Evolutionary conservation across 2,113 vertebrate genomes (phyloP).

Genomic region (Recurvirostra avosetta): DNA sequence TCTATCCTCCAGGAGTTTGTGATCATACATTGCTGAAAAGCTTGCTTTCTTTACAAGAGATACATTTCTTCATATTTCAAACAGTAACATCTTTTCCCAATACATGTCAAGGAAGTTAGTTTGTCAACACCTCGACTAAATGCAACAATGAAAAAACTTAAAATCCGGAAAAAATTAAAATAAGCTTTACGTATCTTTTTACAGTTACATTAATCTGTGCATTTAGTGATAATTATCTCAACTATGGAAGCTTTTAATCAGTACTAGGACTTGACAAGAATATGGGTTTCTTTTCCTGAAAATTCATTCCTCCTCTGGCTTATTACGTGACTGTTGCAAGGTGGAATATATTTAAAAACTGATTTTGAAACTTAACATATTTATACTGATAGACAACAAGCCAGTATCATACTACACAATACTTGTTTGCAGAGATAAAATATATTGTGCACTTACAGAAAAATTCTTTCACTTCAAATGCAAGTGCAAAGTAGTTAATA

Average conservation of each 20-base stretch:
- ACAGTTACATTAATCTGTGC: background rate
- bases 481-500: constrained; percentile 43
- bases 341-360: background rate
- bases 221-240: background rate
- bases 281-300: background rate
- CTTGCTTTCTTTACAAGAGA: background rate
- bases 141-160: background rate
- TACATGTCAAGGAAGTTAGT: background rate
- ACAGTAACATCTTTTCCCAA: background rate
- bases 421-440: background rate
- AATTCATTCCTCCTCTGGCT: constrained; percentile 16
- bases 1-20: background rate
- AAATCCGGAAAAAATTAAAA: background rate
- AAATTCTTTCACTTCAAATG: constrained; percentile 14
- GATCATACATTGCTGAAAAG: background rate
- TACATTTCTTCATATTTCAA: background rate
- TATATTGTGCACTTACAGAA: background rate
- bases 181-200: background rate
- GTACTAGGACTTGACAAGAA: background rate
- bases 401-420: background rate
- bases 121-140: background rate
- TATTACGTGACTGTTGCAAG: constrained; percentile 20
- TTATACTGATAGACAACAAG: constrained; percentile 13
- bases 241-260: constrained; percentile 9
- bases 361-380: constrained; percentile 17